A percentile compares a stretch with the other conserved stretches of the same genome.
phyloP scores from a whole-genome alignment of 2,797 vertebrate genomes.

The Coregonus sp. region DNA sequence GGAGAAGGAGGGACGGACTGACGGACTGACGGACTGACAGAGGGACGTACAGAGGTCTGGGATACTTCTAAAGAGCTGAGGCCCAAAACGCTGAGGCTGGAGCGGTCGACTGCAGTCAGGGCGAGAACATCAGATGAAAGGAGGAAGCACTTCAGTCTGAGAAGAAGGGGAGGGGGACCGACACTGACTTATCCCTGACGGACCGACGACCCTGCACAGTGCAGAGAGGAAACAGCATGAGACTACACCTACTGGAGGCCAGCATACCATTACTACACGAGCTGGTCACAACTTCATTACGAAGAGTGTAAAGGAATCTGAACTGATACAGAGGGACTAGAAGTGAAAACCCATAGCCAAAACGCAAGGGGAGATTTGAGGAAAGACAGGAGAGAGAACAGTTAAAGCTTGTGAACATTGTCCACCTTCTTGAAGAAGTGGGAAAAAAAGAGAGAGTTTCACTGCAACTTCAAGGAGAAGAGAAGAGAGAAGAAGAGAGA shows the following conservation, averaged over 20 bases:
- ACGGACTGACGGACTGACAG: background rate
- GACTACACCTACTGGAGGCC: slow-evolving; percentile 45
- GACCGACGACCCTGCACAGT: background rate
- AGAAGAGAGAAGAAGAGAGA: slow-evolving; percentile 57
- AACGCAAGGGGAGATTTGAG: background rate
- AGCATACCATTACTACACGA: slow-evolving; percentile 53
- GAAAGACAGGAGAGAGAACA: slow-evolving; percentile 4
- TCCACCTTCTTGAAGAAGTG: background rate
- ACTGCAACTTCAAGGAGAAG: background rate
- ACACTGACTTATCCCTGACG: slow-evolving; percentile 17
- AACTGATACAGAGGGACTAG: background rate
- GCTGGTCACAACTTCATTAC: slow-evolving; percentile 25
- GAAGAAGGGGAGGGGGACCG: background rate
- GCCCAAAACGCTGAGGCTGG: slow-evolving; percentile 18
- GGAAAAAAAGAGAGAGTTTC: background rate
- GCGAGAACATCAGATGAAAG: slow-evolving; percentile 21
- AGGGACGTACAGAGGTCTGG: slow-evolving; percentile 41
- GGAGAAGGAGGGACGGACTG: slow-evolving; percentile 32
- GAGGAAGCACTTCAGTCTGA: background rate
- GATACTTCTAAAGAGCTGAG: slow-evolving; percentile 53
- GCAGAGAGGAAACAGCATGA: slow-evolving; percentile 36
- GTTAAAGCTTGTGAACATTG: background rate
- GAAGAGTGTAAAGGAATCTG: slow-evolving; percentile 1
- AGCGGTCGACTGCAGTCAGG: slow-evolving; percentile 4
- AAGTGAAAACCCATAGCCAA: background rate